phyloP scores from a whole-genome alignment of 2,797 vertebrate species.

The Cynopterus sphinx region DNA sequence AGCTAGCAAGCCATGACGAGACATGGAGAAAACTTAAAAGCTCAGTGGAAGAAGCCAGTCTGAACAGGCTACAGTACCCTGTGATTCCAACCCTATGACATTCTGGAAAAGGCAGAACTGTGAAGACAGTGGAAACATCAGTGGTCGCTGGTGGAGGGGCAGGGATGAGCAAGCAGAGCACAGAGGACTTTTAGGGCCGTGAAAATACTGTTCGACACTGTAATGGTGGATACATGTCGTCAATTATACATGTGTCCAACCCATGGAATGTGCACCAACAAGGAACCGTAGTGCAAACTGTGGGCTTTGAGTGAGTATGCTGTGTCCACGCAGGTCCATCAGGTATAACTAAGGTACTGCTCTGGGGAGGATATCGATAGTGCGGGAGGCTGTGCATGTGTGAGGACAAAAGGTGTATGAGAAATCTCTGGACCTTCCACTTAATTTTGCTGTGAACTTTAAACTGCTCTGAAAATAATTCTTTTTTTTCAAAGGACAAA shows the following conservation, averaged over 20 bases:
- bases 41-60: too few relatives aligned
- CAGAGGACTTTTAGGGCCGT: neutral
- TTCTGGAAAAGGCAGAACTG: neutral
- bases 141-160: neutral
- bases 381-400: neutral
- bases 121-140: too few relatives aligned
- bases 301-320: neutral
- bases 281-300: neutral
- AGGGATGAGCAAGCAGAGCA: neutral
- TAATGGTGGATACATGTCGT: neutral
- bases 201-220: neutral
- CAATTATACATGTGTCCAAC: neutral
- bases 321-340: neutral
- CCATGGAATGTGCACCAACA: neutral
- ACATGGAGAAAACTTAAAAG: neutral
- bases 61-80: neutral
- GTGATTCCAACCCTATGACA: neutral
- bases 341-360: fast-evolving
- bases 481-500: neutral
- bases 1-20: neutral
- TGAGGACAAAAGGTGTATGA: neutral
- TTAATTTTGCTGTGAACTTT: neutral
- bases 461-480: neutral
- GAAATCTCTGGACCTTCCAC: neutral
- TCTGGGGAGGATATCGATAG: fast-evolving